A percentile compares a stretch with the other conserved stretches of the same genome.
phyloP scores from a whole-genome alignment of 2,113 vertebrate genomes.

The Pampusana beccarii region DNA sequence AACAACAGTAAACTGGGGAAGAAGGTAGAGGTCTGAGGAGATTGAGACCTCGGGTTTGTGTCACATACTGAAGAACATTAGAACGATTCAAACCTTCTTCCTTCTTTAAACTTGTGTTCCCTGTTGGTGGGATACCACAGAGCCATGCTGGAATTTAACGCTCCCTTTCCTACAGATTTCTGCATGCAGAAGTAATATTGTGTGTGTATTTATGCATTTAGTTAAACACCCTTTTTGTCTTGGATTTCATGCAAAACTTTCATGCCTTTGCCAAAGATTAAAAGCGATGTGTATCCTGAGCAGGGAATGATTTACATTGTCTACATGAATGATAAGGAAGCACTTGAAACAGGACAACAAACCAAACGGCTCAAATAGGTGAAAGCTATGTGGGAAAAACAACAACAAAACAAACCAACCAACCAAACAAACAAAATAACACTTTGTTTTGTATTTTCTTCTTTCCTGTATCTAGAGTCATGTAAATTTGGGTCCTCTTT shows the following conservation, averaged over 20 bases:
- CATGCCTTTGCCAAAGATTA: not conserved
- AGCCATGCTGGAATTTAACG: not conserved
- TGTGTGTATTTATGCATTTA: not conserved
- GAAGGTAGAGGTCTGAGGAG: not conserved
- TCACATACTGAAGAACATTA: not conserved
- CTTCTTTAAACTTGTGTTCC: not conserved
- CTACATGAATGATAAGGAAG: not conserved
- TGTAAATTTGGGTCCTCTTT: not conserved
- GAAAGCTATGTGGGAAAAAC: not conserved
- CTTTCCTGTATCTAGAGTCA: not conserved
- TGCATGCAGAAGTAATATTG: not conserved
- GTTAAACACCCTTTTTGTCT: not conserved
- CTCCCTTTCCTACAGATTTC: not conserved
- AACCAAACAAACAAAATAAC: too few species aligned
- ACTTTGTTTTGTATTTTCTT: not conserved
- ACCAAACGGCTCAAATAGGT: not conserved
- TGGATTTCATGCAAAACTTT: not conserved
- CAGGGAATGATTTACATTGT: not conserved
- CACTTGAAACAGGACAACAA: not conserved
- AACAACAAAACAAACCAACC: too few species aligned
- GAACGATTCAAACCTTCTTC: fast-evolving
- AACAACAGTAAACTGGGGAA: not conserved
- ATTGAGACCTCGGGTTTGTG: not conserved
- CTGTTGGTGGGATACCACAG: not conserved
- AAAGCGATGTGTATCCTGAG: not conserved